Base-by-base conservation (phyloP, 2,113 vertebrate genomes). In the Cololabis saira region DNA sequence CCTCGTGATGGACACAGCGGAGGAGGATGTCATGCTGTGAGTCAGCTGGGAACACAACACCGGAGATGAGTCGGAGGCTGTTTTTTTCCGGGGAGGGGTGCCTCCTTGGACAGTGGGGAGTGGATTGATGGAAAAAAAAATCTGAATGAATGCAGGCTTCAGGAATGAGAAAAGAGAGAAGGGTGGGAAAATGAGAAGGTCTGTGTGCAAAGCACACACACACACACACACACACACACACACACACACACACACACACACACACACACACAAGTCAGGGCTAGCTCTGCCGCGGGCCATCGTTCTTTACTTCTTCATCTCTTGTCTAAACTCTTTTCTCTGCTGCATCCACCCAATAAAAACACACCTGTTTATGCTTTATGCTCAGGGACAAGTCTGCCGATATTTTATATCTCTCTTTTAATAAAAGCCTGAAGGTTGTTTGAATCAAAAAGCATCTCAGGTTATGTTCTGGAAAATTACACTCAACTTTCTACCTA, bases 81-180 rank as follows among this genome's bases (percentile, higher is more conserved):
- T n/a, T 19, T 65, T 27, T 37, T 37, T 37, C 33, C 47, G 0
- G 59, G 62, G 16, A 41, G 14, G 22, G 24, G 14, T 5, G 1
- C 11, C 21, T 15, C 55, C 55, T 30, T 60, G 63, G 13, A 55
- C 0, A 14, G 21, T 2, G 4, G 33, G 18, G 33, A 47, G 17
- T n/a, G 52, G 18, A 37, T 30, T 30, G 3, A 4, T 3, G 8
- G 8, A 21, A 51, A 12, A 47, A 61, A 45, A 52, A 41, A 42
- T 64, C 53, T 76, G 75, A 81, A 83, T 87, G 80, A 85, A 83
- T 51, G 65, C 27, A 44, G 53, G 61, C 40, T 83, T 71, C 71
- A 47, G 65, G 80, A 71, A 67, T 21, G 12, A 69, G 63, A 82
- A 84, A 47, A n/a, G 45, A 43, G 68, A 85, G 84, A 87, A 84